Base-by-base conservation (phyloP, 2,797 vertebrate species). In the Micrastur ruficollis region DNA sequence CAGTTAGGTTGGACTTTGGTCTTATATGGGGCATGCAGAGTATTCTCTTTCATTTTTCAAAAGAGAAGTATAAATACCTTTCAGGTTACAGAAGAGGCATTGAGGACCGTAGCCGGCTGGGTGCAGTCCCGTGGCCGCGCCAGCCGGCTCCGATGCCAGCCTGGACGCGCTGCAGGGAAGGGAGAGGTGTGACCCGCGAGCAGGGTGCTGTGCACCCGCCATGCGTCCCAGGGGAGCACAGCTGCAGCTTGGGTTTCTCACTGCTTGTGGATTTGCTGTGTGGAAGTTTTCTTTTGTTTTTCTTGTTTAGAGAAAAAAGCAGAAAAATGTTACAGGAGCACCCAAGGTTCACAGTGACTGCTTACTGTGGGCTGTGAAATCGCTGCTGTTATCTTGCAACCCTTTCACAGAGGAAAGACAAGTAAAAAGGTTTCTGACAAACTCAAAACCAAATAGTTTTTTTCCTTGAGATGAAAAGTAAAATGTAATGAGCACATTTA, bases 401-500 rank as follows among this genome's bases (percentile, higher is more conserved):
- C 36, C 16, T 73, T 53, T 56, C 55, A 47, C 55, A 26, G 86
- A 32, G 84, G 53, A 86, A 91, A 75, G 72, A 58, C 65, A 61
- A 81, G 81, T 31, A 75, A 67, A 89, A 95, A 95, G 63, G 56
- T 76, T 84, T 74, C 79, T 96, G 91, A 93, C 71, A 71, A 50
- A 73, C 80, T 93, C 53, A 36, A 38, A 74, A 61, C 61, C 13
- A 2, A 67, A 52, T 59, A 83, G 15, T 12, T 59, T 52, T 92
- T 93, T 70, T 55, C 83, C 76, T 59, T 31, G 81, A 95, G 97
- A 96, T 92, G 95, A 98, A 97, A 97, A 97, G 95, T 96, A 90
- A 97, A 97, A 91, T 50, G 92, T 83, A 98, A 97, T 78, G 85
- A 98, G 93, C 86, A 46, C 86, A 89, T 98, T 97, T 97, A 97